Conservation (phyloP, 2,888 invertebrate species). For the Drosophila mimica region DNA sequence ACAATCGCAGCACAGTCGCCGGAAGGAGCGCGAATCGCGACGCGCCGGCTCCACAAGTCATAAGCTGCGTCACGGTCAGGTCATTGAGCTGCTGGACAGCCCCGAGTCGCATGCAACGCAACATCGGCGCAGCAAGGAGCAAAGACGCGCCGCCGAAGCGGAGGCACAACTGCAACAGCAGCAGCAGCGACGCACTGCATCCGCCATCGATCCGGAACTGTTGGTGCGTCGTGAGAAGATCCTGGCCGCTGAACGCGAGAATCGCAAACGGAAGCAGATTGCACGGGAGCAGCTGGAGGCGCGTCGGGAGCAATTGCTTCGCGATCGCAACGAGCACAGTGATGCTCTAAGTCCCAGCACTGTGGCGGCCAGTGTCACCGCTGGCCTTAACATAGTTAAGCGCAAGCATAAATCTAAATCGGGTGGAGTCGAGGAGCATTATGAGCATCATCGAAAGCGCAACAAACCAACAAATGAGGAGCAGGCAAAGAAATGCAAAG, state of each 20-base stretch:
- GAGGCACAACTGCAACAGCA: slow-evolving; percentile 53
- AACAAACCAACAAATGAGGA: slow-evolving; percentile 73
- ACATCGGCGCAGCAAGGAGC: slow-evolving; percentile 54
- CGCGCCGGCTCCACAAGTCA: slow-evolving; percentile 38
- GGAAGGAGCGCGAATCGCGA: slow-evolving; percentile 69
- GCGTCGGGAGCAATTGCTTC: slow-evolving; percentile 86
- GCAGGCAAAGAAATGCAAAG: slow-evolving; percentile 36
- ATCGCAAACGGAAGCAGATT: slow-evolving; percentile 91
- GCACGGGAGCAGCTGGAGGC: slow-evolving; percentile 91
- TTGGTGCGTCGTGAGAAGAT: slow-evolving; percentile 88
- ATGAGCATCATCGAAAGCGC: slow-evolving; percentile 69
- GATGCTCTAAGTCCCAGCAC: slow-evolving; percentile 80
- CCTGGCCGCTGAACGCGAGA: slow-evolving; percentile 90
- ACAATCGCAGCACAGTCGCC: slow-evolving; percentile 49
- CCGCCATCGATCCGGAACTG: slow-evolving; percentile 85
- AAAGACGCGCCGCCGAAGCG: slow-evolving; percentile 73
- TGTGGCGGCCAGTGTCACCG: slow-evolving; percentile 82
- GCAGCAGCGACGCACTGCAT: slow-evolving; percentile 58
- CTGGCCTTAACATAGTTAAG: slow-evolving; percentile 80
- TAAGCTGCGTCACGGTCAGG: slow-evolving; percentile 73
- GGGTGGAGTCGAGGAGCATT: slow-evolving; percentile 39
- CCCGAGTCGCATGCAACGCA: slow-evolving; percentile 80
- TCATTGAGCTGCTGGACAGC: slow-evolving; percentile 85
- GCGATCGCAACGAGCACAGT: slow-evolving; percentile 72
- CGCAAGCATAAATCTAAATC: slow-evolving; percentile 60